These are phyloP conservation scores for Natrix natrix DNA, from an alignment of 2,797 vertebrate genomes.

Conservation along the genomic window DNA sequence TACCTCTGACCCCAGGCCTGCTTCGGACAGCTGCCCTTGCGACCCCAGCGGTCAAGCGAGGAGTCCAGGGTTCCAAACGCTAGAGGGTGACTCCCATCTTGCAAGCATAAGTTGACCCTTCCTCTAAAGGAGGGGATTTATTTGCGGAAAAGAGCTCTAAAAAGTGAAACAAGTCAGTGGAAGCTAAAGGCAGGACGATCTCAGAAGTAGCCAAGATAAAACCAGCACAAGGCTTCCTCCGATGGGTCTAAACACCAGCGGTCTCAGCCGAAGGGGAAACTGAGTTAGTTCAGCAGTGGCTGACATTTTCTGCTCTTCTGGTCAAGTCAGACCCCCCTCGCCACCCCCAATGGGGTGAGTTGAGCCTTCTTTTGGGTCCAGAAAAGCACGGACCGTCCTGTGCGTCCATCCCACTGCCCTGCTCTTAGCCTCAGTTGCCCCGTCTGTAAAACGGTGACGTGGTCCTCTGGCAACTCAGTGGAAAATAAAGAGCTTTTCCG, in stretches of 20 bases:
- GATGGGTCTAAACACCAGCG: rapidly evolving
- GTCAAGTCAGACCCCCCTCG: not conserved
- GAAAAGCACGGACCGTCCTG: not conserved
- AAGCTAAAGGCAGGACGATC: not conserved
- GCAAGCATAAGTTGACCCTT: not conserved
- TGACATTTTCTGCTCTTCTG: not conserved
- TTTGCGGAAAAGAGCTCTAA: not conserved
- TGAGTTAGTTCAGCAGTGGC: too few species aligned
- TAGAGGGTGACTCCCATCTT: not conserved
- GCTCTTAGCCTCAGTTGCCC: not conserved
- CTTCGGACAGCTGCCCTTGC: not conserved
- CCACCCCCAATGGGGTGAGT: not conserved
- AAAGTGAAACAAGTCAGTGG: not conserved
- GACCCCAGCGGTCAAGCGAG: too few species aligned
- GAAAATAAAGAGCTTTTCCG: not conserved
- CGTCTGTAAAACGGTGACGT: too few species aligned
- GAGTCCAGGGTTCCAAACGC: not conserved
- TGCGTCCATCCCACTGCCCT: not conserved
- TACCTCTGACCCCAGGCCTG: not conserved
- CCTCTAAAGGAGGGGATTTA: not conserved
- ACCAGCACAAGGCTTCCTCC: not conserved
- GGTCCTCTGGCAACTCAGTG: not conserved
- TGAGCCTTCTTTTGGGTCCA: not conserved
- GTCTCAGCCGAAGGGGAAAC: not conserved
- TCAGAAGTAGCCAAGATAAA: not conserved